These are phyloP conservation scores for Sphenopsis melanotis DNA, from an alignment of 2,797 vertebrate species.

Conservation along the genomic window DNA sequence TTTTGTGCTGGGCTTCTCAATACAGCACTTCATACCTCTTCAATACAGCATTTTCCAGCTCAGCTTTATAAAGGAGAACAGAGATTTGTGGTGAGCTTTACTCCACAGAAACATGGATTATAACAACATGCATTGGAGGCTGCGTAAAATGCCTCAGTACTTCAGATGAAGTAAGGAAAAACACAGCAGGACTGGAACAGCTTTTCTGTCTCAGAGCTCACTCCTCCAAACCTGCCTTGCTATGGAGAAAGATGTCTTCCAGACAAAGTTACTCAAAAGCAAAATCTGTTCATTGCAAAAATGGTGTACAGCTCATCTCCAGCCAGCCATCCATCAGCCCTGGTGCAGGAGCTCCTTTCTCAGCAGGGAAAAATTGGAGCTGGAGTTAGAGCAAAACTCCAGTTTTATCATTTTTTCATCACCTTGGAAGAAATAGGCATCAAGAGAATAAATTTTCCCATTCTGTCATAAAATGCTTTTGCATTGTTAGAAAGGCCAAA, in stretches of 20 bases:
- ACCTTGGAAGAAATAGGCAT: not conserved
- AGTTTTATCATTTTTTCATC: not conserved
- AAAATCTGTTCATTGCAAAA: not conserved
- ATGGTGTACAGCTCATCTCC: not conserved
- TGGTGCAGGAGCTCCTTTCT: not conserved
- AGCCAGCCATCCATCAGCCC: not conserved
- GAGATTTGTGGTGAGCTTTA: not conserved
- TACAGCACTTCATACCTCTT: not conserved
- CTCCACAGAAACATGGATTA: not conserved
- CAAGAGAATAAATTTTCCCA: not conserved
- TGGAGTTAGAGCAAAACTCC: not conserved
- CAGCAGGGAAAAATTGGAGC: not conserved
- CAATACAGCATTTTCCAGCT: not conserved
- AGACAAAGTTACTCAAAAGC: not conserved
- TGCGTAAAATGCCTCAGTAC: not conserved
- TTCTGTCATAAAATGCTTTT: not conserved
- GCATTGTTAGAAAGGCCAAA: not conserved
- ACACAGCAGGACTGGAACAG: not conserved
- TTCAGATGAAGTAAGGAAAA: not conserved
- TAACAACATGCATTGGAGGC: not conserved
- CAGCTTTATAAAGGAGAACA: not conserved
- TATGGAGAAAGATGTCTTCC: not conserved
- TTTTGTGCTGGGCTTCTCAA: not conserved
- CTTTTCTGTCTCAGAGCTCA: not conserved
- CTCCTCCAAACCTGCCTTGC: not conserved